Base-by-base conservation (phyloP, 1,140 invertebrate species). In the Trichomalopsis sarcophagae region DNA sequence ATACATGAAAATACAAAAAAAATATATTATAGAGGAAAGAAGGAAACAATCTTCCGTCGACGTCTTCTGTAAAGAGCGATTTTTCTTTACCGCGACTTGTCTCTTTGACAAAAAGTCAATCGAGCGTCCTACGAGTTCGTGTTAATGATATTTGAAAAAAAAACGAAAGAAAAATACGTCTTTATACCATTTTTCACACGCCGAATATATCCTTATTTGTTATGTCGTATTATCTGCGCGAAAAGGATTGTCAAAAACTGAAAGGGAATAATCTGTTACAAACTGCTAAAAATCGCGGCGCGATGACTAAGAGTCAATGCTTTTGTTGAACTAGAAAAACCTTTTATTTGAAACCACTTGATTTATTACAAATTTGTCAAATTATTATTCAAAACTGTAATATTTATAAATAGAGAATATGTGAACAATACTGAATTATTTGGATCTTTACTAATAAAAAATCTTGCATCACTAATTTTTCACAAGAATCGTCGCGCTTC, bases 141-240 rank as follows among this genome's bases (percentile, higher is more conserved):
- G 62, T 82, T 69, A 69, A 77, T 66, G 4, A 82, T 75, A 69
- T 40, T 40, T 13, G 36, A 84, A 74, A 81, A 85, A 66, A 23
- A 85, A 69, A n/a, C 33, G 27, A 81, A 69, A 30, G 17, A 40
- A 82, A 85, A 78, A 82, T 76, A 85, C 55, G 50, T 85, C 78
- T 85, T 85, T 85, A 69, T 81, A 81, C 82, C 71, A 81, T 85
- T 85, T 84, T 85, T 75, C 84, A 85, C 55, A 68, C 21, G 17
- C 23, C 68, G 30, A 81, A 62, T 81, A 74, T 80, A 80, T 75
- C 55, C 74, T 81, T 84, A 69, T 84, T 84, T 81, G n/a, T 81
- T 81, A 76, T 81, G 55, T 85, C 73, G 30, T 66, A 30, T 84
- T 66, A 30, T 84, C 2, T n/a, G n/a, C 83, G 69, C 23, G 66